phyloP scores from a whole-genome alignment of 2,797 vertebrate genomes.

The Neoniphon sammara region DNA sequence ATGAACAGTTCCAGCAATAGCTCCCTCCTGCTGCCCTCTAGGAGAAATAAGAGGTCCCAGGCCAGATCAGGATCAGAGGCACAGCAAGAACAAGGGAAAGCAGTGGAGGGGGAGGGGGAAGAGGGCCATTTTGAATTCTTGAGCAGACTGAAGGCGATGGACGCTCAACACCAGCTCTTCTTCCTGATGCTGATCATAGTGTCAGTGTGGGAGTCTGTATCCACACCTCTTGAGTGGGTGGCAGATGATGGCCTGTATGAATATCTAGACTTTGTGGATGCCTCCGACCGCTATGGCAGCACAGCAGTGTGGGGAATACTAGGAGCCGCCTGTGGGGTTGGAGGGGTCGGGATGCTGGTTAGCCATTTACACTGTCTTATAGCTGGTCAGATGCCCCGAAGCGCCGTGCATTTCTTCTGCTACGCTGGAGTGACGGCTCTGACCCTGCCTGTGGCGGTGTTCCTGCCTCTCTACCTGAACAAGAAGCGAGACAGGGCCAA shows the following conservation, averaged over 20 bases:
- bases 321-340: conserved; percentile 81
- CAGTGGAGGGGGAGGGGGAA: background rate
- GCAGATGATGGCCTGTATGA: conserved; percentile 89
- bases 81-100: background rate
- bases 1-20: background rate
- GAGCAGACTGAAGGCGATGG: conserved; percentile 74
- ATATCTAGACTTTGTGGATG: conserved; percentile 90
- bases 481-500: conserved; percentile 67
- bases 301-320: conserved; percentile 82
- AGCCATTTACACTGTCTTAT: conserved; percentile 80
- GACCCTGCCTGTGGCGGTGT: conserved; percentile 66
- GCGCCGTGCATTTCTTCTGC: conserved; percentile 83
- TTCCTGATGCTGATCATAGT: conserved; percentile 81
- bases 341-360: conserved; percentile 79
- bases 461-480: conserved; percentile 83
- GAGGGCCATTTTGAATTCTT: conserved; percentile 62
- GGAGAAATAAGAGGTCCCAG: conserved; percentile 57
- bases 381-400: conserved; percentile 28
- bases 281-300: conserved; percentile 81
- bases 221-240: conserved; percentile 83
- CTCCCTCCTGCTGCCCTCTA: background rate
- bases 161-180: conserved; percentile 82
- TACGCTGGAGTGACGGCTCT: conserved; percentile 73
- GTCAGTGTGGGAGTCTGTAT: conserved; percentile 82
- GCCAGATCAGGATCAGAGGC: background rate